These are phyloP conservation scores for Acrobasis suavella DNA, from an alignment of 2,888 invertebrate species.

Conservation along the genomic window DNA sequence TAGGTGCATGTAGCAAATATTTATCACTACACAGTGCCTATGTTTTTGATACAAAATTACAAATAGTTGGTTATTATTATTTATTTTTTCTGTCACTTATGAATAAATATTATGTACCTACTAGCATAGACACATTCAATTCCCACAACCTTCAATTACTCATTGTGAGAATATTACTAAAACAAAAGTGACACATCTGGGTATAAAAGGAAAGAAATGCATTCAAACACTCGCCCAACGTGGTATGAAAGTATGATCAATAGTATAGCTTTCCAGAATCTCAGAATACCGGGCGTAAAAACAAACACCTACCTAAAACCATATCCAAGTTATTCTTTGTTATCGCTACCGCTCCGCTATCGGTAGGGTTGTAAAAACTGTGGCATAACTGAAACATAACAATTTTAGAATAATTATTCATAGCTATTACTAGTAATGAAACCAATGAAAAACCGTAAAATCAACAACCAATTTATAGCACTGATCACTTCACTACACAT, in stretches of 20 bases:
- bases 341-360: slow-evolving; percentile 92
- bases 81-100: too few species aligned
- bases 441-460: slow-evolving; percentile 51
- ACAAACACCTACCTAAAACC: slow-evolving; percentile 87
- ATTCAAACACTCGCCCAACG: neutral
- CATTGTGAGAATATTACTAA: neutral
- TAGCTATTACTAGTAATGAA: slow-evolving; percentile 62
- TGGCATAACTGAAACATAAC: slow-evolving; percentile 77
- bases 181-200: neutral
- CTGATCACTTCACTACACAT: slow-evolving; percentile 6
- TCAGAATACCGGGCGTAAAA: slow-evolving; percentile 26
- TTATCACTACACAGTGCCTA: too few species aligned
- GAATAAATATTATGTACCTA: too few species aligned
- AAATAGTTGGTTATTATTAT: too few species aligned
- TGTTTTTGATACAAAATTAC: too few species aligned
- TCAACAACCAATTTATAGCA: slow-evolving; percentile 51
- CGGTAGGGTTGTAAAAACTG: slow-evolving; percentile 88
- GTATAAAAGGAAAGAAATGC: neutral
- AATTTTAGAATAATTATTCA: slow-evolving; percentile 46
- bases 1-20: too few species aligned
- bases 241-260: neutral
- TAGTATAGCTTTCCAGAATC: slow-evolving; percentile 7
- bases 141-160: too few species aligned
- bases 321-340: slow-evolving; percentile 91
- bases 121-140: too few species aligned